These are phyloP conservation scores for Jaculus jaculus DNA, from an alignment of 2,113 vertebrate species.

Conservation along the genomic window DNA sequence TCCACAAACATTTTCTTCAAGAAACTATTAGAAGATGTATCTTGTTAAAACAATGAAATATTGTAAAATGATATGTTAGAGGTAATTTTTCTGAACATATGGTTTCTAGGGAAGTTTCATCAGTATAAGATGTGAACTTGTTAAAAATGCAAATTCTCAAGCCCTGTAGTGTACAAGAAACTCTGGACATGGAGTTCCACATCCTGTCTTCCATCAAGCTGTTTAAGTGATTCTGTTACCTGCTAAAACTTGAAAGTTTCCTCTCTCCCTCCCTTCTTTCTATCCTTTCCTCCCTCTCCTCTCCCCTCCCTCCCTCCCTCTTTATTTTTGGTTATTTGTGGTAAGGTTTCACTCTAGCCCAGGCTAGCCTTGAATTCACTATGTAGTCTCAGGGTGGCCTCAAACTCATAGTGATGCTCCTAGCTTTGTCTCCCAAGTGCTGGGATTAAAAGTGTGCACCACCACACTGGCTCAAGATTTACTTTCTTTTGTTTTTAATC, in stretches of 20 bases:
- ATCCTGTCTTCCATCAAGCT: neutral
- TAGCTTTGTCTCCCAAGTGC: no score
- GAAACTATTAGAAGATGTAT: neutral
- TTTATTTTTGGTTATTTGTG: no score
- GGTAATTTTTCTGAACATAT: neutral
- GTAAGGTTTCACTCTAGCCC: no score
- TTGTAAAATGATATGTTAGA: neutral
- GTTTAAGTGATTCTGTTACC: neutral
- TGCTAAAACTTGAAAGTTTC: neutral
- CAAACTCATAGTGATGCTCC: no score
- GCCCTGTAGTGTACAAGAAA: neutral
- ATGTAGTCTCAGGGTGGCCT: no score
- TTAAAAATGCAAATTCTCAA: neutral
- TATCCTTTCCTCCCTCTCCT: no score
- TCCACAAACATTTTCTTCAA: neutral
- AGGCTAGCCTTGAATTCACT: no score
- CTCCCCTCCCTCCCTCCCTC: no score
- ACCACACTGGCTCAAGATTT: no score
- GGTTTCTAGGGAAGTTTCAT: conserved; percentile 32
- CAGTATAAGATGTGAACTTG: neutral
- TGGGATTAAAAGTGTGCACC: no score
- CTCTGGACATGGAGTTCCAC: neutral
- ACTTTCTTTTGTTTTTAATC: no score
- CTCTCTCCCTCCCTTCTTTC: no score
- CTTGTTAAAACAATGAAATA: conserved; percentile 1